These are phyloP conservation scores for Drosophila nannoptera DNA, from an alignment of 1,140 invertebrate genomes.

Conservation along the genomic window DNA sequence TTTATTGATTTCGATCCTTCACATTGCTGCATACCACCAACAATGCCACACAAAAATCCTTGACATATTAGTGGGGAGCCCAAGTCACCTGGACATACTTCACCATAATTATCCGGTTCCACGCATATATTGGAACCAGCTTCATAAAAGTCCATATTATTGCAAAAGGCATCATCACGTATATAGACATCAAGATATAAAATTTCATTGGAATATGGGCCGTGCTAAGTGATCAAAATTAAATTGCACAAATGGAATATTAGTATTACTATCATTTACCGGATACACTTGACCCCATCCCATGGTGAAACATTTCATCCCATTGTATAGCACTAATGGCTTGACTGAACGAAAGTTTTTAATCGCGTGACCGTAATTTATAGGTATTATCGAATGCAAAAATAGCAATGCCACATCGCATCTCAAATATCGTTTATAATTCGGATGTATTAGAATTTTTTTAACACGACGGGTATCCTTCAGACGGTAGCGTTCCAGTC, in stretches of 20 bases:
- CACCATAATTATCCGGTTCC: background rate
- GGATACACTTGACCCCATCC: slow-evolving; percentile 60
- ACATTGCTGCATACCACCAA: slow-evolving; percentile 35
- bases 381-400: too few relatives aligned
- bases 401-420: slow-evolving; percentile 46
- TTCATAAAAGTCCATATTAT: background rate
- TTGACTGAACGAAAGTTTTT: too few relatives aligned
- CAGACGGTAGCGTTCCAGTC: background rate
- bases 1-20: slow-evolving; percentile 25
- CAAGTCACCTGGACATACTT: slow-evolving; percentile 53
- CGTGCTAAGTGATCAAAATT: slow-evolving; percentile 33
- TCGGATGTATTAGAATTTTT: slow-evolving; percentile 43
- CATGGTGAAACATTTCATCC: slow-evolving; percentile 34
- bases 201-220: slow-evolving; percentile 50
- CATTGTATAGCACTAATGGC: too few relatives aligned
- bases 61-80: slow-evolving; percentile 51
- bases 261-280: slow-evolving; percentile 12
- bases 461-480: slow-evolving; percentile 14
- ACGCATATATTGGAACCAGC: slow-evolving; percentile 24
- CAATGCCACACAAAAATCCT: slow-evolving; percentile 34
- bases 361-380: too few relatives aligned
- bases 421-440: slow-evolving; percentile 30
- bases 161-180: background rate
- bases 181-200: slow-evolving; percentile 40
- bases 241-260: background rate